Evolutionary conservation across 2,113 vertebrate species (phyloP), one percentile per base, ranked within the genome.

Genomic region (Haplotaxodon microlepis): DNA sequence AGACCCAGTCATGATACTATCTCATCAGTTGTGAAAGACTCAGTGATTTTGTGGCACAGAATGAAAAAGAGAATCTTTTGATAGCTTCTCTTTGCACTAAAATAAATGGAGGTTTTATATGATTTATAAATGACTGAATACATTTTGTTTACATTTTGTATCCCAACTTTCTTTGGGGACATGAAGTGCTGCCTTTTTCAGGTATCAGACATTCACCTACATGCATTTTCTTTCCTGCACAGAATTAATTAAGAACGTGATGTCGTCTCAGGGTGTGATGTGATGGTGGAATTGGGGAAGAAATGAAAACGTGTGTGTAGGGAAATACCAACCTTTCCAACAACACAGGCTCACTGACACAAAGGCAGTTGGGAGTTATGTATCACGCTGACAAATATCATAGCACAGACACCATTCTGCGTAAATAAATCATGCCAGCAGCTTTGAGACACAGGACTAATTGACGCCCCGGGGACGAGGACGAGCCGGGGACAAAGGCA

Each of bases 161-260:
- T 66, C 61, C 31, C 61, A 66, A 13, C 10, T 38, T 63, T 8
- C 4, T 10, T 21, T 69, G 10, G 54, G 7, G 21, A 12, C 2
- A 57, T 27, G 1, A 57, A 0, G 21, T 27, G 21, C 0, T 38
- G 34, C 34, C 19, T 69, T 40, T 69, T 66, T 69, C 1, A n/a
- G 6, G 36, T 21, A 69, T 69, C 34, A 36, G 34, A 69, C 17
- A 40, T 66, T n/a, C 31, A 40, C 7, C 34, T 13, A 24, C 36
- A 24, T 40, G 11, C 4, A 5, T 21, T 71, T 71, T 24, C 66
- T 42, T 42, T 45, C 66, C 14, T 73, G 21, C 5, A 45, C 40
- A 24, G 14, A 24, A 42, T 71, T 27, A 42, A 42, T 24, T 21
- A 54, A 3, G 12, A 57, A 21, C 66, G 1, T 16, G 38, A 9